Evolutionary conservation across 2,888 invertebrate genomes (phyloP), one percentile per base, ranked within the genome.

Genomic region (Drosophila cyrtoloma): DNA sequence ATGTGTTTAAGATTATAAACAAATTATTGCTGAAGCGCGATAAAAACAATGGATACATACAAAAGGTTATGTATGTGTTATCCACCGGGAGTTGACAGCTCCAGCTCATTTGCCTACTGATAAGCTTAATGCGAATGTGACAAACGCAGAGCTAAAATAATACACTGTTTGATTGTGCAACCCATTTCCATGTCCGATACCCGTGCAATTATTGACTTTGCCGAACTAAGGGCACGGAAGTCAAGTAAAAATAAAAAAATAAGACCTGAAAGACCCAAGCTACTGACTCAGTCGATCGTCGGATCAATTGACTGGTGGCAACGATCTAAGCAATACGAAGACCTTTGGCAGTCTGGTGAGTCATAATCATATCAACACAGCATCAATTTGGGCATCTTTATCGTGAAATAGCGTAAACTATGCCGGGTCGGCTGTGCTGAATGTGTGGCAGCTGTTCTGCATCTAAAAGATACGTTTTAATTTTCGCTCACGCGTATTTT

Each of bases 131-230:
- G 16, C 30, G 58, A 7, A 30, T n/a, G 16, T 52, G 58, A 7
- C n/a, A 35, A 19, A 22, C n/a, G 51, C 35, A 50, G 30, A 32
- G 56, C 14, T 5, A 44, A 42, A 44, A 39, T 37, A 61, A n/a
- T 44, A 14, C 60, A 57, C 35, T 56, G 51, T 77, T 62, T 58
- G 61, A 71, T 71, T 78, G 77, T 81, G 64, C 64, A 71, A 68
- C 19, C 16, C 63, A 70, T 75, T 78, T 60, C 1, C 81, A 70
- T 66, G 76, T 32, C 39, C 52, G 52, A 53, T 60, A 10, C 53
- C 37, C 65, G 69, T 60, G 76, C 71, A 66, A 67, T 55, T 80
- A 59, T 80, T 78, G 81, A 76, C 76, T 33, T 59, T 63, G 80
- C n/a, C 57, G 55, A 57, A 71, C 81, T 30, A 76, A 68, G 75